phyloP scores from a whole-genome alignment of 2,888 invertebrate genomes.

The Oscheius sp. region DNA sequence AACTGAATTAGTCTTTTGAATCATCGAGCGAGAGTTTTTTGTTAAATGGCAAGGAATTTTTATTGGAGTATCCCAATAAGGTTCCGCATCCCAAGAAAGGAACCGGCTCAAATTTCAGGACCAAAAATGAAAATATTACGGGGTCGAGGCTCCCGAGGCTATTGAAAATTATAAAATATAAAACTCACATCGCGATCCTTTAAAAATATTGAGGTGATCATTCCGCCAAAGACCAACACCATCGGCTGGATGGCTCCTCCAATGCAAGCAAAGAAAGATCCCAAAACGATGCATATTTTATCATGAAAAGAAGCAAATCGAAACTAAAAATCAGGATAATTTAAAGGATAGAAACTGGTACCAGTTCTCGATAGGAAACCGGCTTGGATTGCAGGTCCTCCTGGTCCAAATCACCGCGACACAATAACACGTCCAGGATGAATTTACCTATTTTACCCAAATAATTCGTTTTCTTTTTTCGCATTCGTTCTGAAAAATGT shows the following conservation, averaged over 20 bases:
- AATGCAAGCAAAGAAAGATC: constrained; percentile 45
- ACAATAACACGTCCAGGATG: background rate
- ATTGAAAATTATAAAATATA: background rate
- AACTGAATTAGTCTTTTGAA: too few relatives aligned
- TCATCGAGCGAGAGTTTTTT: too few relatives aligned
- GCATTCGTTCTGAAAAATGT: constrained; percentile 8
- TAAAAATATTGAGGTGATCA: constrained; percentile 49
- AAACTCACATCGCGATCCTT: constrained; percentile 23
- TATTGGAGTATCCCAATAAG: too few relatives aligned
- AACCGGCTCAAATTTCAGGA: too few relatives aligned
- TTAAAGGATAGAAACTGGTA: background rate
- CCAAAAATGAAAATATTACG: too few relatives aligned
- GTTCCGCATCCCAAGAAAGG: too few relatives aligned
- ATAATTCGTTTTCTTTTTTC: background rate
- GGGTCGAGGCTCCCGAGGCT: too few relatives aligned
- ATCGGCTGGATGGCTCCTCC: constrained; percentile 51
- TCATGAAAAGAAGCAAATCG: constrained; percentile 22
- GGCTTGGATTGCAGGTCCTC: constrained; percentile 14
- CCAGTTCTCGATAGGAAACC: constrained; percentile 15
- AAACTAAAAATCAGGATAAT: constrained; percentile 24
- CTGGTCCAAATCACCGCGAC: constrained; percentile 25
- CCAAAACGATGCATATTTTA: constrained; percentile 29
- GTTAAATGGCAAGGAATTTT: too few relatives aligned
- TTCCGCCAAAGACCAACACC: constrained; percentile 52
- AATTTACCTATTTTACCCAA: background rate